Evolutionary conservation across 2,113 vertebrate species (phyloP), one percentile per base, ranked within the genome.

Genomic region (Tricholaema leucomelas): DNA sequence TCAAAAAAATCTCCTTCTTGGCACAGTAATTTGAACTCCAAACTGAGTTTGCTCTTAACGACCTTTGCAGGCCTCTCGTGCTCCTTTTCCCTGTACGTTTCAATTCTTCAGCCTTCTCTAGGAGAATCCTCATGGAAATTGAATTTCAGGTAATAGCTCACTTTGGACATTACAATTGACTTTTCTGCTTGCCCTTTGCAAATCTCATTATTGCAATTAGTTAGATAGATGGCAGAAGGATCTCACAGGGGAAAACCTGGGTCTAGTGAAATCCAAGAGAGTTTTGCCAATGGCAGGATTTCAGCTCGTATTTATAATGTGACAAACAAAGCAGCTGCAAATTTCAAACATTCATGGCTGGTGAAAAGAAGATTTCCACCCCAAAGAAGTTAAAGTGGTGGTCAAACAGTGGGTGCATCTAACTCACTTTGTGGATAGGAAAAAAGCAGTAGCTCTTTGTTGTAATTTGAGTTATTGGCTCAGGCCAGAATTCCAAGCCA

Each of bases 161-260:
- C 74, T 80, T 88, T 63, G 63, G 88, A 38, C 36, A 79, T 69
- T 24, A 25, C 69, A 76, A 64, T 9, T 93, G 86, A 87, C 33
- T 92, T 76, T 67, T 71, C 38, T 52, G 28, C 48, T 54, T 67
- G 9, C 64, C 64, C 84, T 61, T 87, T 94, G 87, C 60, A 92
- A 91, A 96, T 89, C 91, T 89, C 93, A 64, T 96, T 81, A 90
- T 28, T 73, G 77, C 81, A 88, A 90, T 95, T 95, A 94, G 44
- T 40, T 75, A 88, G 76, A 65, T 44, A 91, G 63, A 92, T 90
- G 81, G 55, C 1, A 2, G 77, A 93, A 76, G 27, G 3, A 30
- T 72, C 83, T 74, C 0, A 0, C 25, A 42, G 81, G 71, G 40
- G 61, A 91, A 91, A 91, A 69, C 40, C 55, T 59, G 35, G 13